Percentiles rank a stretch among this genome's conserved stretches.
Conservation (phyloP, 2,888 invertebrate genomes). For the Calameuta pallipes region DNA sequence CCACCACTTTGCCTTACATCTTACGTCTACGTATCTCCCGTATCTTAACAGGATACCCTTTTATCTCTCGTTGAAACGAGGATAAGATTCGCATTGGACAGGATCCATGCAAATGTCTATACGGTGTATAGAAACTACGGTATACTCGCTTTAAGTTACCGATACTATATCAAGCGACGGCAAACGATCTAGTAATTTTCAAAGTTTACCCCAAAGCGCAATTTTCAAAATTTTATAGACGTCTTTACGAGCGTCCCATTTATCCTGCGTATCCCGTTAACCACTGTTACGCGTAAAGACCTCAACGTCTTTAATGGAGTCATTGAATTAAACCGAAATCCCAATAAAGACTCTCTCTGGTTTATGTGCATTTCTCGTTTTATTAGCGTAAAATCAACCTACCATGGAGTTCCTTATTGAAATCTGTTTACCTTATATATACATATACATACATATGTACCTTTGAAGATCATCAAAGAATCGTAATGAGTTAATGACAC, state of each 20-base stretch:
- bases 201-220: not conserved
- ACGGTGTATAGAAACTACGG: not conserved
- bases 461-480: not conserved
- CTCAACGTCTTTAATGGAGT: not conserved
- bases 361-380: slow-evolving; percentile 10
- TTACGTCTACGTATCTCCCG: not conserved
- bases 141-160: not conserved
- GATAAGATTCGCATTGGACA: not conserved
- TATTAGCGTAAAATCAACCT: not conserved
- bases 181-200: not conserved
- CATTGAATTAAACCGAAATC: slow-evolving; percentile 3
- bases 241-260: not conserved
- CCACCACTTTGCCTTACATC: not conserved
- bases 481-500: not conserved
- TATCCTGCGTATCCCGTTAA: not conserved
- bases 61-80: not conserved
- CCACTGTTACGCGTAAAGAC: not conserved
- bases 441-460: not conserved
- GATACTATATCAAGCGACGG: not conserved
- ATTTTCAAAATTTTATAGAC: not conserved
- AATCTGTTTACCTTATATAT: not conserved
- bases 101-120: not conserved
- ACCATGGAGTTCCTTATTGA: not conserved
- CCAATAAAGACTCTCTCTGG: not conserved
- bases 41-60: not conserved